phyloP scores from a whole-genome alignment of 92 coral and sea anemone genomes.

The Ricordea florida region DNA sequence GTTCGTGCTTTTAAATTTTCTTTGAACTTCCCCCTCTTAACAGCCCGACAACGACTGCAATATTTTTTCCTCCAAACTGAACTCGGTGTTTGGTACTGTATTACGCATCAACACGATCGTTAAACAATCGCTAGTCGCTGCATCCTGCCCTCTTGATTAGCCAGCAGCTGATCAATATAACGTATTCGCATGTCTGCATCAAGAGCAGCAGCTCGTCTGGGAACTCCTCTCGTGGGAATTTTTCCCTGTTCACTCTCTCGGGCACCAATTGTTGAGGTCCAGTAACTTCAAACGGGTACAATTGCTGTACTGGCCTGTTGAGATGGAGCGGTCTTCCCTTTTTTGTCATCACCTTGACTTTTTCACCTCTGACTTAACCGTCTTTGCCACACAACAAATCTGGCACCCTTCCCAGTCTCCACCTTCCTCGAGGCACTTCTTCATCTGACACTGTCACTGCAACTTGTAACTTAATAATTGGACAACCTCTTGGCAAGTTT shows the following conservation, averaged over 20 bases:
- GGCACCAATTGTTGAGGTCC: neutral
- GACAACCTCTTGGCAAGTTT: neutral
- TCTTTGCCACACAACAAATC: neutral
- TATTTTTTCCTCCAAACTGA: no score
- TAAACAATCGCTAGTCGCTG: no score
- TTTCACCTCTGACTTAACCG: neutral
- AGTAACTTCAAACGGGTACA: neutral
- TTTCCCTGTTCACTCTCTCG: neutral
- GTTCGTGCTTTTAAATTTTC: no score
- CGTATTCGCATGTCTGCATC: neutral
- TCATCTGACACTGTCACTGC: neutral
- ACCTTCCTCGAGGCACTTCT: neutral
- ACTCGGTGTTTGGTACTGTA: no score
- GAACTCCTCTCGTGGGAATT: neutral
- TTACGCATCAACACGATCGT: no score
- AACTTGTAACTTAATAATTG: neutral
- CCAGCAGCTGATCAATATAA: no score
- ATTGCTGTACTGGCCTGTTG: neutral
- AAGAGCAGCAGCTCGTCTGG: neutral
- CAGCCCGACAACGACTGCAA: no score
- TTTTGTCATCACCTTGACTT: neutral
- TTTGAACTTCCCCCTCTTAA: no score
- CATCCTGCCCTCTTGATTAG: no score
- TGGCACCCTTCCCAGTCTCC: neutral
- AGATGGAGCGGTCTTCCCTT: neutral